A percentile compares a stretch with the other conserved stretches of the same genome.
phyloP scores from a whole-genome alignment of 2,888 invertebrate species.

The Helicoverpa assulta region DNA sequence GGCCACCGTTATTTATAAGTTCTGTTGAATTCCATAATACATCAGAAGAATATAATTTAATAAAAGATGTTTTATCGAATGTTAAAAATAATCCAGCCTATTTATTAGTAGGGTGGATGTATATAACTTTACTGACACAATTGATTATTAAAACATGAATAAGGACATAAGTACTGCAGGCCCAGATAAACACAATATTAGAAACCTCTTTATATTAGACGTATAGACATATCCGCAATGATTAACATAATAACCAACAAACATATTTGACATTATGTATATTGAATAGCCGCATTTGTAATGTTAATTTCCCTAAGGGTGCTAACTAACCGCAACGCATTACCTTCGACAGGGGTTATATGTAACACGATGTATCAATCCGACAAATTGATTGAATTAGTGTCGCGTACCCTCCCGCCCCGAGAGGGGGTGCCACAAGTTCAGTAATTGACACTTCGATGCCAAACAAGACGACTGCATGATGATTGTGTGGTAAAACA shows the following conservation, averaged over 20 bases:
- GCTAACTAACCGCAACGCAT: slow-evolving; percentile 42
- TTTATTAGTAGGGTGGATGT: neutral
- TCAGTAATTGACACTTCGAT: slow-evolving; percentile 57
- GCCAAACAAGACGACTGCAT: slow-evolving; percentile 42
- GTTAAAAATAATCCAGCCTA: no score
- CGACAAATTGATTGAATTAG: slow-evolving; percentile 60
- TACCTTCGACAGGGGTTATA: slow-evolving; percentile 36
- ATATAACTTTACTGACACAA: no score
- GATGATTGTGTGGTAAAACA: slow-evolving; percentile 21
- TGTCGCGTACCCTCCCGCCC: slow-evolving; percentile 40
- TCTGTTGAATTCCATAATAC: slow-evolving; percentile 26
- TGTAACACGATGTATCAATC: slow-evolving; percentile 58
- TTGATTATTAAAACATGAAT: no score
- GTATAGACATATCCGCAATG: neutral
- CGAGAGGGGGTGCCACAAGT: slow-evolving; percentile 50
- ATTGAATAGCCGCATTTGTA: slow-evolving; percentile 31
- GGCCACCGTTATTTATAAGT: slow-evolving; percentile 54
- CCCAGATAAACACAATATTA: no score
- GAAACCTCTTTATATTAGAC: neutral
- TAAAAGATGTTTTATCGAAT: neutral
- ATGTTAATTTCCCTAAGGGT: slow-evolving; percentile 59
- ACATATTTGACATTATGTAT: slow-evolving; percentile 6
- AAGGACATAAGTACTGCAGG: no score
- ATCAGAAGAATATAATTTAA: neutral
- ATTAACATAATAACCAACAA: neutral